These are phyloP conservation scores for Limnephilus auricula DNA, from an alignment of 2,888 invertebrate genomes.

Conservation along the genomic window DNA sequence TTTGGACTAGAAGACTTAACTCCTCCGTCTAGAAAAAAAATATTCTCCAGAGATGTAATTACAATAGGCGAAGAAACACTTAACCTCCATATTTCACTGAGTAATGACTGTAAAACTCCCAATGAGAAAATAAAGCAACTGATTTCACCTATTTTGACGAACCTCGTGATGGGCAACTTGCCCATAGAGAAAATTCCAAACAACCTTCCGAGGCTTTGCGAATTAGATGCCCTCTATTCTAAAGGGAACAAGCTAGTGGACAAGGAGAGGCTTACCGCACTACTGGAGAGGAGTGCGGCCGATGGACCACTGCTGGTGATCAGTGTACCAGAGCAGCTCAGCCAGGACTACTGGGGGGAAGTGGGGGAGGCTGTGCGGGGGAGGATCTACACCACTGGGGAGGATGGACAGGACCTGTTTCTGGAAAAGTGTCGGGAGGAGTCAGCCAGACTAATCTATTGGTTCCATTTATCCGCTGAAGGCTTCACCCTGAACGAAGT, in stretches of 20 bases:
- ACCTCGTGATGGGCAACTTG: background rate
- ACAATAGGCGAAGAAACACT: background rate
- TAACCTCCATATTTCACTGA: background rate
- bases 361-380: background rate
- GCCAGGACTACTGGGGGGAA: background rate
- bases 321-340: background rate
- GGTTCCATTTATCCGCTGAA: background rate
- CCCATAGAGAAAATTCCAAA: background rate
- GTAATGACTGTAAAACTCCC: background rate
- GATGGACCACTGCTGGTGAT: background rate
- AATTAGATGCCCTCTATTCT: background rate
- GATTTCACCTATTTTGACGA: background rate
- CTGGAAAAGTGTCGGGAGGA: background rate
- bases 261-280: background rate
- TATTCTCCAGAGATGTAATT: background rate
- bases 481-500: background rate
- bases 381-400: background rate
- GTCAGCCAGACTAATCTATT: background rate
- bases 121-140: background rate
- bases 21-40: background rate
- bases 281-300: background rate
- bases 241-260: background rate
- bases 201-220: background rate
- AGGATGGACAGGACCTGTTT: background rate
- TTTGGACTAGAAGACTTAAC: background rate